Conservation (phyloP, 2,797 vertebrate species). For the Coilia nasus region DNA sequence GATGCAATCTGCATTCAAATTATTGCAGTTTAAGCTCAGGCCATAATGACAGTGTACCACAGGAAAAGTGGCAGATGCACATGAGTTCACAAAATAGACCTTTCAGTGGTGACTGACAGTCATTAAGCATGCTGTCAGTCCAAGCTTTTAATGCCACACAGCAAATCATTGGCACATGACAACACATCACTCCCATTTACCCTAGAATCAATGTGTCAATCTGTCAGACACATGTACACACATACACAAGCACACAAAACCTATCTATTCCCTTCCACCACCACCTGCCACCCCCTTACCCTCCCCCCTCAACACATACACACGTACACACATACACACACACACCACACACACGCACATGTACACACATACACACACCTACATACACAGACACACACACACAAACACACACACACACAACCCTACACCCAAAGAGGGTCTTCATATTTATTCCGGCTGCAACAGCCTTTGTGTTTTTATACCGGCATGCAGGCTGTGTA, state of each 20-base stretch:
- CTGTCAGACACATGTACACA: not conserved
- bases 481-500: not conserved
- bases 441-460: constrained; percentile 17
- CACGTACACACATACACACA: too few species aligned
- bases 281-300: too few species aligned
- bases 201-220: not conserved
- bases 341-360: too few species aligned
- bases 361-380: too few species aligned
- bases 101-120: not conserved
- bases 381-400: not conserved
- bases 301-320: not conserved
- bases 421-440: not conserved
- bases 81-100: not conserved
- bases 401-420: not conserved
- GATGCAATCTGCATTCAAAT: too few species aligned
- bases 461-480: not conserved
- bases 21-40: not conserved
- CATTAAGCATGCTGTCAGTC: not conserved
- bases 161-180: not conserved
- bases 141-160: not conserved
- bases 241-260: not conserved
- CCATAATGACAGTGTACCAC: too few species aligned
- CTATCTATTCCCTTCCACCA: too few species aligned
- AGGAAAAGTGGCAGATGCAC: not conserved
- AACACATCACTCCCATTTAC: not conserved